Percentiles rank a stretch among this genome's conserved stretches.
phyloP scores from a whole-genome alignment of 2,113 vertebrate species.

The Saccopteryx leptura region DNA sequence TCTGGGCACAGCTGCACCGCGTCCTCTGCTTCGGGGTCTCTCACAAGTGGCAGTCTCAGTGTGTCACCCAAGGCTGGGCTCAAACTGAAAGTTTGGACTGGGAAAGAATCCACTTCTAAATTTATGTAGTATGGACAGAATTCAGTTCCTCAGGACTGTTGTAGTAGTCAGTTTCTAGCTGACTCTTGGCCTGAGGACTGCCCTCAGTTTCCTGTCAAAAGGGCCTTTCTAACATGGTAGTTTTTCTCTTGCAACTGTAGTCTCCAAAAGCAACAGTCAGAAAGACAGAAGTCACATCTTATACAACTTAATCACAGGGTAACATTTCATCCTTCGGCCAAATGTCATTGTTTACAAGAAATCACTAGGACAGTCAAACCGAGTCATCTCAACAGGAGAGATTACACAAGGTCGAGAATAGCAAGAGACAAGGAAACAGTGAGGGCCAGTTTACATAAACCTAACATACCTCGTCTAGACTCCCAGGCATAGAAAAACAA shows the following conservation, averaged over 20 bases:
- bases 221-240: background rate
- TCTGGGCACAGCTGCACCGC: background rate
- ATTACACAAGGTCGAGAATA: background rate
- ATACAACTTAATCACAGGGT: background rate
- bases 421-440: background rate
- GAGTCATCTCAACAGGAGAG: background rate
- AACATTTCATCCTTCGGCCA: background rate
- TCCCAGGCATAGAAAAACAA: background rate
- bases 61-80: background rate
- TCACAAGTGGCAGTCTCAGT: fast-evolving
- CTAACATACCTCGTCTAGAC: background rate
- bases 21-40: background rate
- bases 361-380: background rate
- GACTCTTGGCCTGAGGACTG: background rate
- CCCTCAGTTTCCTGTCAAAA: background rate
- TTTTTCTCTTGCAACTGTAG: background rate
- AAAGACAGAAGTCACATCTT: background rate
- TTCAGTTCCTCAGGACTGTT: background rate
- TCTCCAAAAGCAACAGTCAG: background rate
- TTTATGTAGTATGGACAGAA: background rate
- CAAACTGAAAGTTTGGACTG: background rate
- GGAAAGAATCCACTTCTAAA: background rate
- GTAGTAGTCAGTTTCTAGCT: background rate
- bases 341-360: background rate
- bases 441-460: background rate